phyloP scores from a whole-genome alignment of 2,113 vertebrate species.

The Terrapene triunguis region DNA sequence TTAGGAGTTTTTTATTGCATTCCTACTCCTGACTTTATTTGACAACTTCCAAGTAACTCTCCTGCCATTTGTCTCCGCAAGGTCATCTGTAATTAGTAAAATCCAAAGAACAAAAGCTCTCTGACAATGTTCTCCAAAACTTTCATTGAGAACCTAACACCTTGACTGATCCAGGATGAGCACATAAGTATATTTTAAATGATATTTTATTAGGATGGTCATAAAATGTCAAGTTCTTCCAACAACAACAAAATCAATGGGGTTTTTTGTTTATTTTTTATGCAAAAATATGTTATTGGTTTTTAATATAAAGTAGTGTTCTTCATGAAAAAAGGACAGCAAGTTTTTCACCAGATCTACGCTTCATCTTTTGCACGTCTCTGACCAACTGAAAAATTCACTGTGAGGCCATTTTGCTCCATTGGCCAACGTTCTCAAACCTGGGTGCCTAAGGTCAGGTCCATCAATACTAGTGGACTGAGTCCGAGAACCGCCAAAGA shows the following conservation, averaged over 20 bases:
- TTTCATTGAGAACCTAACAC: not conserved
- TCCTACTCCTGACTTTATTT: not conserved
- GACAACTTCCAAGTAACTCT: not conserved
- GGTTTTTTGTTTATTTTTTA: no score
- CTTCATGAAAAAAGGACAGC: not conserved
- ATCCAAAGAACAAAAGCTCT: not conserved
- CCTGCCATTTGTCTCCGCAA: not conserved
- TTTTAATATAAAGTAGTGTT: no score
- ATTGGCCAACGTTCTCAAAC: not conserved
- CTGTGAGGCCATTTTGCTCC: not conserved
- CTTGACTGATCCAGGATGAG: not conserved
- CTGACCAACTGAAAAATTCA: not conserved
- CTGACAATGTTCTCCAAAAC: not conserved
- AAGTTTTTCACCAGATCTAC: not conserved
- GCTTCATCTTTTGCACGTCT: not conserved
- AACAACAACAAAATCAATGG: not conserved
- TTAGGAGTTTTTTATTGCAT: no score
- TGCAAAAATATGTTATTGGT: no score
- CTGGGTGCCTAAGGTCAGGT: not conserved
- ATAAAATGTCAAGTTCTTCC: not conserved
- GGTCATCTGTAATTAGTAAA: not conserved
- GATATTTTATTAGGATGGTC: not conserved
- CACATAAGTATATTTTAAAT: not conserved
- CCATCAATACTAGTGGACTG: not conserved
- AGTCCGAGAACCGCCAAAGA: no score